Percentiles rank a stretch among this genome's conserved stretches.
Conservation (phyloP, 2,797 vertebrate species). For the Varecia variegata region DNA sequence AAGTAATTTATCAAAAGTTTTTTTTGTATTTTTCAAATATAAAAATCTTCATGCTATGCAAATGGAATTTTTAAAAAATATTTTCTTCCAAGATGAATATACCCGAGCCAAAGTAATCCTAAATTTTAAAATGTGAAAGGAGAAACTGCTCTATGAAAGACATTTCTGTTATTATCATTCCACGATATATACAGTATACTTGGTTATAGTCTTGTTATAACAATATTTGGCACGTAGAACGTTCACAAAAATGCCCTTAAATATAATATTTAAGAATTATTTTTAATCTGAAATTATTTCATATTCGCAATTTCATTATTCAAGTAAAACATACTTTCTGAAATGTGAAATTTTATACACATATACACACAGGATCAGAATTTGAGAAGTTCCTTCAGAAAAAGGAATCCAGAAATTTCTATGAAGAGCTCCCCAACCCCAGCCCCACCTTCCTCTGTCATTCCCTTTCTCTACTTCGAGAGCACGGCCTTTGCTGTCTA, state of each 20-base stretch:
- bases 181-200: not conserved
- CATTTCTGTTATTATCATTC: not conserved
- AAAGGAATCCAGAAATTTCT: not conserved
- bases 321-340: not conserved
- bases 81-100: slow-evolving; percentile 34
- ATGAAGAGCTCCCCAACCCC: not conserved
- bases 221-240: not conserved
- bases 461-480: not conserved
- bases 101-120: slow-evolving; percentile 20
- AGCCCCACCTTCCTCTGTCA: not conserved
- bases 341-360: not conserved
- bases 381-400: not conserved
- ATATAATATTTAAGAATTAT: not conserved
- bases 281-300: slow-evolving; percentile 22
- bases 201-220: not conserved
- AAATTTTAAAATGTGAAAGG: not conserved
- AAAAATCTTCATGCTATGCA: not conserved
- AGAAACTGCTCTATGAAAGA: not conserved
- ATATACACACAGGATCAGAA: not conserved
- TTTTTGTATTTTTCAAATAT: not conserved
- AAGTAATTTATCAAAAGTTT: slow-evolving; percentile 16
- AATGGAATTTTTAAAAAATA: not conserved
- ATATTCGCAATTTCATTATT: not conserved
- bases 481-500: slow-evolving; percentile 10
- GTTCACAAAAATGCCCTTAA: not conserved